Evolutionary conservation across 2,888 invertebrate species (phyloP).

Genomic region (Tillus elongatus): DNA sequence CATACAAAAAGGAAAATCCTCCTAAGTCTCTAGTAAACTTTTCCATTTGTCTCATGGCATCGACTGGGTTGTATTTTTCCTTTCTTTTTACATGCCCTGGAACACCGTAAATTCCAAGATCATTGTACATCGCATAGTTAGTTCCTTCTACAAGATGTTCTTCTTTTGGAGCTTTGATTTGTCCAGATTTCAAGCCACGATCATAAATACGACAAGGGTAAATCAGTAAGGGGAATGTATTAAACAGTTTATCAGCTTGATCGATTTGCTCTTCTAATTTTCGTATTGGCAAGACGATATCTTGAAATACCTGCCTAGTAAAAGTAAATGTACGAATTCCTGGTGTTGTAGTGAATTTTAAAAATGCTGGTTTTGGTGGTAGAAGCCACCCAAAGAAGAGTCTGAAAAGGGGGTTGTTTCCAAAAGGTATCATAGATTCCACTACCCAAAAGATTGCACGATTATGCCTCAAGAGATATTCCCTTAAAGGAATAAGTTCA

Average conservation of each 20-base stretch:
- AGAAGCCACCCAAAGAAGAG: conserved; percentile 56
- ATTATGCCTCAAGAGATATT: conserved; percentile 57
- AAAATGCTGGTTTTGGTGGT: conserved; percentile 61
- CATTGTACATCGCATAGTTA: conserved; percentile 62
- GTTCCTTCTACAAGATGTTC: conserved; percentile 55
- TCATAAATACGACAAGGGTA: conserved; percentile 61
- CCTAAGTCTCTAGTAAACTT: conserved; percentile 58
- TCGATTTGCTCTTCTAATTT: conserved; percentile 57
- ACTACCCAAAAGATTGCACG: conserved; percentile 65
- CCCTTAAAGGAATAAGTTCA: conserved; percentile 54
- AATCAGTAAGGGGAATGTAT: conserved; percentile 58
- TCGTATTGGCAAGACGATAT: conserved; percentile 57
- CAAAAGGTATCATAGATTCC: conserved; percentile 61
- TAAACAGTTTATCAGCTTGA: conserved; percentile 51
- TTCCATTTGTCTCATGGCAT: conserved; percentile 60
- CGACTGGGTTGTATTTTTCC: conserved; percentile 52
- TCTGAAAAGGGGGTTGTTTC: conserved; percentile 56
- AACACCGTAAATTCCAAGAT: conserved; percentile 61
- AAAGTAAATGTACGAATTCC: conserved; percentile 59
- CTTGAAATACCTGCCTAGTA: conserved; percentile 63
- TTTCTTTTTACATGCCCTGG: conserved; percentile 53
- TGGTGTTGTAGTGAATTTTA: conserved; percentile 64
- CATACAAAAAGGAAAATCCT: conserved; percentile 60
- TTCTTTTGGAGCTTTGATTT: conserved; percentile 47
- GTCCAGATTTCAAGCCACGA: conserved; percentile 51